Evolutionary conservation across 2,888 invertebrate genomes (phyloP).

Genomic region (Ennomos fuscantarius): DNA sequence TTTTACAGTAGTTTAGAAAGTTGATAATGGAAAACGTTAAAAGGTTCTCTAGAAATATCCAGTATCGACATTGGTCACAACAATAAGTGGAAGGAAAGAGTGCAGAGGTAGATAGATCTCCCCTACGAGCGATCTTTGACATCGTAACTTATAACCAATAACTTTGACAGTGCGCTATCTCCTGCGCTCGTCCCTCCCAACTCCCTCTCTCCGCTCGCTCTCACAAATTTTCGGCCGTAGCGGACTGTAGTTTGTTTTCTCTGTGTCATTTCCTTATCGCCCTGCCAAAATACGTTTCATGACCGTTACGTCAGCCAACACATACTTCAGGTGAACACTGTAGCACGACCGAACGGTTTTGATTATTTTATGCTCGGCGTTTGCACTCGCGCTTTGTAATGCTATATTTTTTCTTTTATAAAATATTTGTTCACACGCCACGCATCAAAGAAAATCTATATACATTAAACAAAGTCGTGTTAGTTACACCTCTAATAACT

Average conservation of each 20-base stretch:
- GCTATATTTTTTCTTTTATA: neutral
- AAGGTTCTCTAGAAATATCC: slow-evolving; percentile 10
- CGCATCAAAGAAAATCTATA: slow-evolving; percentile 25
- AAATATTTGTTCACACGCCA: too few relatives aligned
- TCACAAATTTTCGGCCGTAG: slow-evolving; percentile 78
- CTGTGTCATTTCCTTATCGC: slow-evolving; percentile 85
- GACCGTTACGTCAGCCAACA: slow-evolving; percentile 81
- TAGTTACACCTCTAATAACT: too few relatives aligned
- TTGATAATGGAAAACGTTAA: slow-evolving; percentile 17
- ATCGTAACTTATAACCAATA: slow-evolving; percentile 80
- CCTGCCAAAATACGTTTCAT: slow-evolving; percentile 84
- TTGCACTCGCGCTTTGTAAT: neutral
- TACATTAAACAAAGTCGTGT: too few relatives aligned
- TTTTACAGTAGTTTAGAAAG: slow-evolving; percentile 28
- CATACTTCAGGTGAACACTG: slow-evolving; percentile 80
- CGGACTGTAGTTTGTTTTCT: slow-evolving; percentile 83
- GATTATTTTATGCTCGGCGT: slow-evolving; percentile 46
- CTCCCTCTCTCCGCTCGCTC: slow-evolving; percentile 46
- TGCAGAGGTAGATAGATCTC: slow-evolving; percentile 68
- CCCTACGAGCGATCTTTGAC: slow-evolving; percentile 73
- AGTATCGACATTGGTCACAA: slow-evolving; percentile 17
- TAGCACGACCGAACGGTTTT: slow-evolving; percentile 60
- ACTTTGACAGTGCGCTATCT: slow-evolving; percentile 72
- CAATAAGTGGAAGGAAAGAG: slow-evolving; percentile 47
- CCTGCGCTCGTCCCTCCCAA: slow-evolving; percentile 41